A percentile compares a stretch with the other conserved stretches of the same genome.
Evolutionary conservation across 2,113 vertebrate species (phyloP).

Genomic region (Eleginops maclovinus): DNA sequence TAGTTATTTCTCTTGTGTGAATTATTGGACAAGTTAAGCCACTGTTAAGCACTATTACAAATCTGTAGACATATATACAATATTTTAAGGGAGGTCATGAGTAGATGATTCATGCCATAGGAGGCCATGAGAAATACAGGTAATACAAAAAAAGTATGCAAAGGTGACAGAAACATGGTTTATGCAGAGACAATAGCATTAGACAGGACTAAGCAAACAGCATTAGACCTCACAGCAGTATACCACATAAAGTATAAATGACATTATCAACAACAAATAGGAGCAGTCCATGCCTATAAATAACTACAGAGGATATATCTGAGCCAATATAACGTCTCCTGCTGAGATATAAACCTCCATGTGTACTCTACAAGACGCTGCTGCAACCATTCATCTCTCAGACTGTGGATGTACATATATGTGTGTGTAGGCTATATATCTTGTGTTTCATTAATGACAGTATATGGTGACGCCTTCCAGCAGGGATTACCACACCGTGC

Average conservation of each 20-base stretch:
- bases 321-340: slow-evolving; percentile 39
- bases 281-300: slow-evolving; percentile 10
- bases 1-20: neutral
- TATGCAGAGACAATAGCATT: neutral
- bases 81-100: neutral
- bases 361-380: slow-evolving; percentile 33
- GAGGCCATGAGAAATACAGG: neutral
- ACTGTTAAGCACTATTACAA: neutral
- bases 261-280: slow-evolving; percentile 37
- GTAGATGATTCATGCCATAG: neutral
- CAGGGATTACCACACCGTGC: slow-evolving; percentile 62
- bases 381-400: slow-evolving; percentile 25
- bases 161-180: neutral
- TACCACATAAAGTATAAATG: neutral
- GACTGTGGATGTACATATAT: neutral
- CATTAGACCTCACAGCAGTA: slow-evolving; percentile 18
- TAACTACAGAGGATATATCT: slow-evolving; percentile 41
- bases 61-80: neutral
- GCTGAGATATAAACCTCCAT: slow-evolving; percentile 46
- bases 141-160: neutral
- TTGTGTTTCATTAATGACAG: slow-evolving; percentile 62
- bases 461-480: slow-evolving; percentile 56
- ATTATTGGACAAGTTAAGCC: neutral
- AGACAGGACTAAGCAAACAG: slow-evolving; percentile 10
- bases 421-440: slow-evolving; percentile 18